Base-by-base conservation (phyloP, 2,797 vertebrate species). In the Alfaro cultratus region DNA sequence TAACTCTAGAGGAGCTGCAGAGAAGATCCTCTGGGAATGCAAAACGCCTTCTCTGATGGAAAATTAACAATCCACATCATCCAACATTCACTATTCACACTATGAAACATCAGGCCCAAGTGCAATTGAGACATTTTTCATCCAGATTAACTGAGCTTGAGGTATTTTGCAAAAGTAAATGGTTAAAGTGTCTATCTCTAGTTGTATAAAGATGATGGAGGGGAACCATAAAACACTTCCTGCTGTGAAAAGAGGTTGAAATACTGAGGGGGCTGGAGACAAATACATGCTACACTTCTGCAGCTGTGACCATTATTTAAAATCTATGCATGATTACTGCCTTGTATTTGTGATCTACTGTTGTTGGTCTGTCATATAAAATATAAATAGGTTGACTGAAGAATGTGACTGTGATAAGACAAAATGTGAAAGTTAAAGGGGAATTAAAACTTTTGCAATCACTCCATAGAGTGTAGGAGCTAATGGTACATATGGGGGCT, bases 401-500 rank as follows among this genome's bases (percentile, higher is more conserved):
- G 23, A 70, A 26, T 12, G 4, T 43, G 23, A 41, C 41, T 41
- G 39, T 26, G 12, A 70, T 6, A 23, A 70, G 39, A 70, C 23
- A 70, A 70, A 68, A 39, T 39, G 39, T 26, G 23, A 68, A 11
- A 68, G 21, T 43, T 70, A 26, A 41, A n/a, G 39, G 10, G 21
- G 39, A 70, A 12, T 41, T n/a, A 26, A 70, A 11, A 43, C 39
- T 43, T 26, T 70, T 70, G 23, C 21, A 70, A 13, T 2, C 23
- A 70, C 39, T 26, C 21, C 75, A 64, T 26, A 64, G 75, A n/a
- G 16, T 73, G 53, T 18, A 68, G 85, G n/a, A 47, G 75, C 49
- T 62, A 55, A 73, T 34, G 76, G 53, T 72, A 60, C n/a, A 75
- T 73, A 68, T 85, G 45, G 79, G 64, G 62, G 60, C 51, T 73